These are phyloP conservation scores for Nemapogon koenigi DNA, from an alignment of 2,888 invertebrate species.

Conservation along the genomic window DNA sequence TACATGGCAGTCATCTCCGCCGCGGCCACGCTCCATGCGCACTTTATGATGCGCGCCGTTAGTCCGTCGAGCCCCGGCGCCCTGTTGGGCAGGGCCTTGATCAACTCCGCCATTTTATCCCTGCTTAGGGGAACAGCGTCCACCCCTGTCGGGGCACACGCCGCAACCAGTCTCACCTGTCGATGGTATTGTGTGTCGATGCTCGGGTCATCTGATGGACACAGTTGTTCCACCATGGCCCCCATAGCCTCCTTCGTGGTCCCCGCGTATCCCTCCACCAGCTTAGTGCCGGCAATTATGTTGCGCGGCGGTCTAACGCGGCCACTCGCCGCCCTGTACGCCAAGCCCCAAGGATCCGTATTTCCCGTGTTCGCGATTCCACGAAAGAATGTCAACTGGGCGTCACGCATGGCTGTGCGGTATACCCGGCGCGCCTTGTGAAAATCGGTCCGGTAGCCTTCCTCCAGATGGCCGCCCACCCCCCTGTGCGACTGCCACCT, in stretches of 20 bases:
- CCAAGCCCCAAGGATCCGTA: constrained; percentile 16
- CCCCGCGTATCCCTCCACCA: constrained; percentile 10
- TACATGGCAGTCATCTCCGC: constrained; percentile 1
- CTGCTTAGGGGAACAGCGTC: not conserved
- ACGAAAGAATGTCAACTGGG: constrained; percentile 10
- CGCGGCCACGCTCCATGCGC: not conserved
- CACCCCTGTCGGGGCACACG: not conserved
- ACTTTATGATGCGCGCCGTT: constrained; percentile 1
- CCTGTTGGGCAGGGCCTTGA: not conserved
- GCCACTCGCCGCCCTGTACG: constrained; percentile 18
- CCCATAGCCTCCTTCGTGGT: constrained; percentile 15
- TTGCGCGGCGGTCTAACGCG: constrained; percentile 16
- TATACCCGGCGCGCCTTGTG: constrained; percentile 6
- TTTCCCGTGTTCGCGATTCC: constrained; percentile 15
- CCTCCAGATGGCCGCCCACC: not conserved
- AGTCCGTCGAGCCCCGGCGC: constrained; percentile 8
- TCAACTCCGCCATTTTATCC: not conserved
- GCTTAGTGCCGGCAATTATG: constrained; percentile 13
- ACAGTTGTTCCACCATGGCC: constrained; percentile 12
- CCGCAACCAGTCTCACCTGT: not conserved
- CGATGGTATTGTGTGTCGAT: not conserved
- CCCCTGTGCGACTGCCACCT: constrained; percentile 13
- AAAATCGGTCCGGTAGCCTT: not conserved
- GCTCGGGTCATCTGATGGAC: not conserved
- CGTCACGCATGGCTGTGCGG: constrained; percentile 10